A percentile compares a stretch with the other conserved stretches of the same genome.
Conservation (phyloP, 1,140 invertebrate genomes). For the Halyomorpha halys region DNA sequence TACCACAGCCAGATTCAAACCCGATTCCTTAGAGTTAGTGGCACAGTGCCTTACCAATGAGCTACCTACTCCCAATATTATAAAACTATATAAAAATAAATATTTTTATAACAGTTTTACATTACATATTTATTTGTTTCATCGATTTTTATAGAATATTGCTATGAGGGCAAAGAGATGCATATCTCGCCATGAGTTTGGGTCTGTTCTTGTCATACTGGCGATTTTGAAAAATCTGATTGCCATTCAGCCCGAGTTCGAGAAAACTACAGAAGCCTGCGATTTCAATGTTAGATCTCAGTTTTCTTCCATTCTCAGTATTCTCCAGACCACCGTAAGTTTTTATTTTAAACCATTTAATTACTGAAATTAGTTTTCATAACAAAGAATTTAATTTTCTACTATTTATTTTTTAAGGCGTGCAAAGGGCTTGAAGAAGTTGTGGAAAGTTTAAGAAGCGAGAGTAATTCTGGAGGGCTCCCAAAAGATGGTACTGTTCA, state of each 20-base stretch:
- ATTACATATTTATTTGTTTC: constrained; percentile 31
- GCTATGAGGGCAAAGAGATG: constrained; percentile 65
- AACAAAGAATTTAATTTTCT: too few relatives aligned
- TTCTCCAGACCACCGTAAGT: constrained; percentile 60
- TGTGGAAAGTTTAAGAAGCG: constrained; percentile 76
- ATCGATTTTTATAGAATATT: constrained; percentile 55
- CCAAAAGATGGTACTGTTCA: constrained; percentile 94
- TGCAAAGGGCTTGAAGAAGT: constrained; percentile 86
- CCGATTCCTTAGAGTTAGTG: too few relatives aligned
- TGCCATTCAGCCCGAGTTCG: constrained; percentile 71
- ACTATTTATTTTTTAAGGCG: constrained; percentile 45
- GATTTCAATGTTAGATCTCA: constrained; percentile 58
- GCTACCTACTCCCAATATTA: too few relatives aligned
- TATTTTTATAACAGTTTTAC: too few relatives aligned
- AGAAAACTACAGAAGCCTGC: constrained; percentile 62
- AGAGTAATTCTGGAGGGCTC: constrained; percentile 66
- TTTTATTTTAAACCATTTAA: too few relatives aligned
- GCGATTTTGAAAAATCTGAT: constrained; percentile 75
- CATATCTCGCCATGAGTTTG: constrained; percentile 69
- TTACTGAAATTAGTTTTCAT: too few relatives aligned
- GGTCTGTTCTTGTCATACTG: constrained; percentile 71
- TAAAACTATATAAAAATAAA: too few relatives aligned
- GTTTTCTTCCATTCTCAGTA: constrained; percentile 61
- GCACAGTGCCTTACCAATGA: too few relatives aligned
- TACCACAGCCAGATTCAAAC: too few relatives aligned